Evolutionary conservation across 2,797 vertebrate species (phyloP).

Genomic region (Delichon dasypus): DNA sequence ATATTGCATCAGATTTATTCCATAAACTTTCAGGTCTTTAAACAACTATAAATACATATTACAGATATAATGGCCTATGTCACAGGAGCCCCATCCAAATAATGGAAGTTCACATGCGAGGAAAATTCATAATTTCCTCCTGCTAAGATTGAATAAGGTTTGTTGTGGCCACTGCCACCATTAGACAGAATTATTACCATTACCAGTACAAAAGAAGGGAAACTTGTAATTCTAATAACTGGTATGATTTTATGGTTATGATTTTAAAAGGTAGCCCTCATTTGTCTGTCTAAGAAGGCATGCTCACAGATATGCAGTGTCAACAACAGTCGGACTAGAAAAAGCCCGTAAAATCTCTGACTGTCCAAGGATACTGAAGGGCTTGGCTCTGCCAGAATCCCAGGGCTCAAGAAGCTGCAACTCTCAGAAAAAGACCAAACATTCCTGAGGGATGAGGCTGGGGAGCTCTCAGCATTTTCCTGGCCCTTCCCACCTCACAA

Average conservation of each 20-base stretch:
- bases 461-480: neutral
- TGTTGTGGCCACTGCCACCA: neutral
- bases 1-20: slow-evolving; percentile 6
- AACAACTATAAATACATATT: slow-evolving; percentile 10
- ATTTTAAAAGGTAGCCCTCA: neutral
- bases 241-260: neutral
- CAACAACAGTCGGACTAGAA: neutral
- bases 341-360: neutral
- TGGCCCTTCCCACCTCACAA: neutral
- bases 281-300: neutral
- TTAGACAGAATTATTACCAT: neutral
- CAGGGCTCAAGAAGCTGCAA: neutral
- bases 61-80: neutral
- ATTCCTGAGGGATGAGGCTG: neutral
- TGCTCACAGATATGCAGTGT: neutral
- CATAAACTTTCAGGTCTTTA: slow-evolving; percentile 12
- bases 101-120: neutral
- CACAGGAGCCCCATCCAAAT: neutral
- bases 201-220: neutral
- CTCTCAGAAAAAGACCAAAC: neutral
- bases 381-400: neutral
- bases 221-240: neutral
- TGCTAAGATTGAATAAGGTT: neutral
- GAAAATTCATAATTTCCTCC: neutral
- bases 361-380: neutral